Evolutionary conservation across 2,113 vertebrate species (phyloP).

Genomic region (Todiramphus chloris): DNA sequence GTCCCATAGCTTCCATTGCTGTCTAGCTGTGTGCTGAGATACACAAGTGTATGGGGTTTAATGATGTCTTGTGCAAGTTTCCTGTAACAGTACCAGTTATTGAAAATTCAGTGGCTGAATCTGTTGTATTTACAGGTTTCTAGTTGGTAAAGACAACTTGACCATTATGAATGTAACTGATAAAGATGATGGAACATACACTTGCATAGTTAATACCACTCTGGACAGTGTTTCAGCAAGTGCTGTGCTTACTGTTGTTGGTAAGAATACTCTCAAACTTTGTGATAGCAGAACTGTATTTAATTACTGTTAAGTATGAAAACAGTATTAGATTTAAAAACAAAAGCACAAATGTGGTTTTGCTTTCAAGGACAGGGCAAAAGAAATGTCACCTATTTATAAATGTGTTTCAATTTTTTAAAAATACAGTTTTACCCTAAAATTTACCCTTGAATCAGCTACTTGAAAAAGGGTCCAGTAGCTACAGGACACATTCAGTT

Average conservation of each 20-base stretch:
- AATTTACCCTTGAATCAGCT: neutral
- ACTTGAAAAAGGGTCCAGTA: neutral
- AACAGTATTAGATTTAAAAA: neutral
- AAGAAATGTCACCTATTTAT: neutral
- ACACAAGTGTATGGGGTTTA: neutral
- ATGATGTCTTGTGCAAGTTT: neutral
- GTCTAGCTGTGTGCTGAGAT: neutral
- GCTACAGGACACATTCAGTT: neutral
- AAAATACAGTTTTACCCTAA: neutral
- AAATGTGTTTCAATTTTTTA: neutral
- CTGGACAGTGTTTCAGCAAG: conserved; percentile 92
- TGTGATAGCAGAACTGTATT: neutral
- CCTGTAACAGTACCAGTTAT: neutral
- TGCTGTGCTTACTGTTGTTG: conserved; percentile 90
- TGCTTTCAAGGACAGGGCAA: neutral
- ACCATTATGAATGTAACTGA: conserved; percentile 86
- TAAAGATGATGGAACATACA: conserved; percentile 88
- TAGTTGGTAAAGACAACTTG: conserved; percentile 84
- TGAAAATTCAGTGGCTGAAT: conserved; percentile 29
- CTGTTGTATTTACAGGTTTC: conserved; percentile 78
- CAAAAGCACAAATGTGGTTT: neutral
- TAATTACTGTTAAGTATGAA: neutral
- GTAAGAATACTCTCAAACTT: conserved; percentile 76
- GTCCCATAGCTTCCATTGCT: neutral
- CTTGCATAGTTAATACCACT: conserved; percentile 90